phyloP scores from a whole-genome alignment of 37 sponge, comb jelly and placozoan genomes.

The Agelas oroides region DNA sequence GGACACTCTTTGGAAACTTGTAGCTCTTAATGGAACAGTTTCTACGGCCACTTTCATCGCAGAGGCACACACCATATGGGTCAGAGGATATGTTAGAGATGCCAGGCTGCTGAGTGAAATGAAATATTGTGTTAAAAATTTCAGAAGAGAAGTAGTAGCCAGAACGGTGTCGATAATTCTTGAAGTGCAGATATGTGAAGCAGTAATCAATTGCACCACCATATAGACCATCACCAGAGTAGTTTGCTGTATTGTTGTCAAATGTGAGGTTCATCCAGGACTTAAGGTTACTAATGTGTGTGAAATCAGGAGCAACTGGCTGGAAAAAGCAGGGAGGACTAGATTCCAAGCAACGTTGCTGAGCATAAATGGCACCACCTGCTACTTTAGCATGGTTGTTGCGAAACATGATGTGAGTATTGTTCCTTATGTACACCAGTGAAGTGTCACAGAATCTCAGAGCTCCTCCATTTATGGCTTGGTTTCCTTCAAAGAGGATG shows the following conservation, averaged over 20 bases:
- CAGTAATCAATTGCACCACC: slow-evolving; percentile 23
- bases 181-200: background rate
- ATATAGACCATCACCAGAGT: slow-evolving; percentile 15
- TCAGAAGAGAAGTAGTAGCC: background rate
- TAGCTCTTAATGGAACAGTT: background rate
- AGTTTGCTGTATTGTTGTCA: background rate
- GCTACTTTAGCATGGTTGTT: background rate
- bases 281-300: background rate
- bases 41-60: background rate
- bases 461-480: background rate
- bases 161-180: background rate
- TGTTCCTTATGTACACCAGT: background rate
- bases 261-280: background rate
- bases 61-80: slow-evolving; percentile 18
- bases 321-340: slow-evolving; percentile 13
- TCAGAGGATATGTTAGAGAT: slow-evolving; percentile 12
- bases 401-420: background rate
- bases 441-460: slow-evolving; percentile 16
- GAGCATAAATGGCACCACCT: slow-evolving; percentile 18
- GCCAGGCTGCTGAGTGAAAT: background rate
- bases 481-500: background rate
- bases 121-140: background rate
- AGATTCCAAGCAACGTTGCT: slow-evolving; percentile 1
- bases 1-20: background rate
- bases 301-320: background rate